Evolutionary conservation across 2,113 vertebrate genomes (phyloP), one percentile per base, ranked within the genome.

Genomic region (Bos indicus): DNA sequence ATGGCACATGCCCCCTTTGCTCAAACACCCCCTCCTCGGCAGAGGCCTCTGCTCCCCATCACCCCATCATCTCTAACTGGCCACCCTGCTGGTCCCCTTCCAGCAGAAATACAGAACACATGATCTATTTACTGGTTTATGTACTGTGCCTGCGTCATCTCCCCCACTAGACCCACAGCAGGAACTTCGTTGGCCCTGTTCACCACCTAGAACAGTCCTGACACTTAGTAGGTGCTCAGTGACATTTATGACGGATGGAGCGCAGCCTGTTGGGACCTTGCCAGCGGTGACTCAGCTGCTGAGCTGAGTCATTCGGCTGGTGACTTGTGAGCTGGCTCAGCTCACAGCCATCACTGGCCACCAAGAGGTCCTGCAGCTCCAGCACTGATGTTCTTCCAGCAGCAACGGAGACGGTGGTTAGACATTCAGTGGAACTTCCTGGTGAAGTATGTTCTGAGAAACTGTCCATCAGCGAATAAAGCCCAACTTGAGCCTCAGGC

Each of bases 361-460:
- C 43, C n/a, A 36, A 14, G 30, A 28, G 2, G 56, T 19, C 77
- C n/a, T 51, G 40, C 33, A 19, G 12, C 7, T 1, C 15, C 9
- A 77, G 71, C 51, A 43, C 25, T 25, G 7, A 51, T 3, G 43
- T 11, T 30, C 52, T 56, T 11, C 26, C 71, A 46, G 60, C 25
- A 85, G 77, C 95, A 84, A 6, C 15, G 2, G 11, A 60, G 56
- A 64, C 28, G 11, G 83, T 19, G 51, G 64, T 40, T 2, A 90
- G 90, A 94, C 9, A 15, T 14, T 54, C 57, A 95, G 85, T 1
- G 88, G 90, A 85, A 92, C 92, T 94, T 95, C 90, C 94, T 13
- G 7, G 60, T 28, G 60, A 71, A 1, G 12, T 5, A 14, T 19
- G 5, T 80, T 40, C 78, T 90, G 74, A 81, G 57, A 85, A 52